Conservation (phyloP, 2,113 vertebrate species). For the Dasyurus viverrinus region DNA sequence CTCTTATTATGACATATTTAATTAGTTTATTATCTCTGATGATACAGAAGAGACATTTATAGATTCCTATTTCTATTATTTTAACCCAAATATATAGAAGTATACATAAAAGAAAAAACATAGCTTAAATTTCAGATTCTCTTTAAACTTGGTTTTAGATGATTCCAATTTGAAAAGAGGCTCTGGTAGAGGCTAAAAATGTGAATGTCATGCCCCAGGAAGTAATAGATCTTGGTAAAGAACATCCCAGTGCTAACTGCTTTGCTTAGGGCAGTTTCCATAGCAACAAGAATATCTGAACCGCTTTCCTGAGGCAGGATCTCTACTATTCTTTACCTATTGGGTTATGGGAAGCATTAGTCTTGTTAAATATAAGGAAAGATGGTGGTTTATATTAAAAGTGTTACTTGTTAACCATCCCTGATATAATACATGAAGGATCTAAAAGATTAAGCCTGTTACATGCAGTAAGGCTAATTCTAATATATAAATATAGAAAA, state of each 20-base stretch:
- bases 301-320: not conserved
- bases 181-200: not conserved
- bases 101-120: not conserved
- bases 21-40: not conserved
- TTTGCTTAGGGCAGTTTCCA: not conserved
- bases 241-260: not conserved
- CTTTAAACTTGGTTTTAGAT: not conserved
- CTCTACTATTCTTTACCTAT: not conserved
- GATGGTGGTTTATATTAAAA: not conserved
- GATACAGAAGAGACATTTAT: not conserved
- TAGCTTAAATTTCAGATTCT: not conserved
- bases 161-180: not conserved
- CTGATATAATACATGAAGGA: not conserved
- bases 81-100: not conserved
- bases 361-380: constrained; percentile 20
- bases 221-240: not conserved
- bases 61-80: not conserved
- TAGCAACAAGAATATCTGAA: not conserved
- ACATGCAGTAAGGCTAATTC: not conserved
- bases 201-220: not conserved
- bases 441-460: not conserved
- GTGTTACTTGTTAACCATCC: not conserved
- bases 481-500: not conserved
- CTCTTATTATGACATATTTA: not conserved
- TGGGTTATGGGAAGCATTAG: not conserved